Evolutionary conservation across 2,113 vertebrate genomes (phyloP).

Genomic region (Herpailurus yagouaroundi): DNA sequence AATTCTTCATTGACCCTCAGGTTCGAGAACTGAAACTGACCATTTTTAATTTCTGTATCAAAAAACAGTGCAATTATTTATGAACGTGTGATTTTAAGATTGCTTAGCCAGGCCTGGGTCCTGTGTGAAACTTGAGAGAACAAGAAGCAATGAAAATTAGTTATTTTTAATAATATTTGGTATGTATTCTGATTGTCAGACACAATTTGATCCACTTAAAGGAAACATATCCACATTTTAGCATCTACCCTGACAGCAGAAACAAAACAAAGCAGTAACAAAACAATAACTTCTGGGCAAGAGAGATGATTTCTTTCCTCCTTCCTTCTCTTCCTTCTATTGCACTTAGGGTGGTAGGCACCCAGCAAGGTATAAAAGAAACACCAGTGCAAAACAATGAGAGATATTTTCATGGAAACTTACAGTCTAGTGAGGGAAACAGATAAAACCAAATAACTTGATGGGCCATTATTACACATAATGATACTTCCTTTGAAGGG

Average conservation of each 20-base stretch:
- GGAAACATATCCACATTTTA: not conserved
- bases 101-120: not conserved
- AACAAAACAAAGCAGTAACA: not conserved
- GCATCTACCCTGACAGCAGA: not conserved
- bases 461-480: not conserved
- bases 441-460: not conserved
- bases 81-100: not conserved
- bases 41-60: not conserved
- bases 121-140: not conserved
- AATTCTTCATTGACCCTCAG: not conserved
- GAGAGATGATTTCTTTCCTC: not conserved
- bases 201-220: not conserved
- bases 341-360: not conserved
- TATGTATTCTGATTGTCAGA: not conserved
- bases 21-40: not conserved
- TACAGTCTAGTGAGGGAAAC: not conserved
- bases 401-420: not conserved
- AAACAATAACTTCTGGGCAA: not conserved
- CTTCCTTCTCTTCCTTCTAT: not conserved
- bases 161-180: not conserved
- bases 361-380: not conserved
- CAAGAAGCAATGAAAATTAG: not conserved
- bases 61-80: not conserved
- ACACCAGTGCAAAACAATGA: not conserved
- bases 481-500: not conserved